These are phyloP conservation scores for Synergus umbraculus DNA, from an alignment of 2,888 invertebrate genomes.

Conservation along the genomic window DNA sequence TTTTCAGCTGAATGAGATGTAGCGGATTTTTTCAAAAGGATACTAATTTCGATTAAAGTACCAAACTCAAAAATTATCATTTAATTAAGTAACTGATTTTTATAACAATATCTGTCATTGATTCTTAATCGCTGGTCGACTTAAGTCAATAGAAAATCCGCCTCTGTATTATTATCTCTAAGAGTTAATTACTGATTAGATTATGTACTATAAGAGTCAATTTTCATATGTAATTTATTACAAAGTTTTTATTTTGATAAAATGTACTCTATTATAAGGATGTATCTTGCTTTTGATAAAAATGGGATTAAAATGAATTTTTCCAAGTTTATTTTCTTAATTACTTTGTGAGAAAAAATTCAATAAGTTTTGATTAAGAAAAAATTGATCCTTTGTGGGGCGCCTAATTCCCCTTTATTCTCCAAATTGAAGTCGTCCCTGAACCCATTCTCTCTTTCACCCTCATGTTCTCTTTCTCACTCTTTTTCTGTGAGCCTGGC, in stretches of 20 bases:
- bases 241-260: not conserved
- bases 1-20: not conserved
- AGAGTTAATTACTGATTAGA: not conserved
- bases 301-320: not conserved
- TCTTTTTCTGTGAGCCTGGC: slow-evolving; percentile 59
- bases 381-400: not conserved
- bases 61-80: not conserved
- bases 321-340: not conserved
- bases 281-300: not conserved
- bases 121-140: not conserved
- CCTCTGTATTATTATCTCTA: not conserved
- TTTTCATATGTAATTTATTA: too few species aligned
- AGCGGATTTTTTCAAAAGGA: not conserved
- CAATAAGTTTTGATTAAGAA: not conserved
- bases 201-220: not conserved
- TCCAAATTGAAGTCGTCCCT: slow-evolving; percentile 23
- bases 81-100: not conserved
- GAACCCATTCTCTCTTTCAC: slow-evolving; percentile 1
- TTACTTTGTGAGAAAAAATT: too few species aligned
- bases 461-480: slow-evolving; percentile 40
- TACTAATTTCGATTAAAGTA: not conserved
- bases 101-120: not conserved
- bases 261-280: not conserved
- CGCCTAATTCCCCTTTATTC: not conserved
- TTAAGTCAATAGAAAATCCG: not conserved